Evolutionary conservation across 2,113 vertebrate genomes (phyloP).

Genomic region (Speoplatyrhinus poulsoni): DNA sequence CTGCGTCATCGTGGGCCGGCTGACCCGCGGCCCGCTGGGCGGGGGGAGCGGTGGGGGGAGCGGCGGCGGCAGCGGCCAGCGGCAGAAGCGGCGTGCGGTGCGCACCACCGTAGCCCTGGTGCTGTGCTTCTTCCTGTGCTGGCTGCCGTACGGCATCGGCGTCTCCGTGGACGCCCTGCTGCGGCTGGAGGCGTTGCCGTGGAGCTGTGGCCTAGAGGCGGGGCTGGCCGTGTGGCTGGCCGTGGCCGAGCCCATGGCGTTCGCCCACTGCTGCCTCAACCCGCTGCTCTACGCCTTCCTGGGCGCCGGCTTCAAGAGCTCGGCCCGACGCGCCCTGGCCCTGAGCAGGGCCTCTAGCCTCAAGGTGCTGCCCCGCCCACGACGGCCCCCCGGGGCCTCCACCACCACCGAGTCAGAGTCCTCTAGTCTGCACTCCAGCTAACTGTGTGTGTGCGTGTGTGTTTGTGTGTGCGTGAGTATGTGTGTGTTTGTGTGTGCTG

Average conservation of each 20-base stretch:
- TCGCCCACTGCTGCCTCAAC: constrained; percentile 97
- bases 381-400: constrained; percentile 88
- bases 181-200: constrained; percentile 82
- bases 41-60: too few relatives aligned
- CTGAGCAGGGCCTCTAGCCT: constrained; percentile 91
- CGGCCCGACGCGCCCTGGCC: constrained; percentile 89
- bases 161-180: constrained; percentile 90
- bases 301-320: constrained; percentile 95
- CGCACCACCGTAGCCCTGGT: constrained; percentile 94
- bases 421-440: constrained; percentile 98
- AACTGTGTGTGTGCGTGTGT: constrained; percentile 61
- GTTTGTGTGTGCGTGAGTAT: constrained; percentile 21
- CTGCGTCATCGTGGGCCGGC: constrained; percentile 91
- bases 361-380: constrained; percentile 84
- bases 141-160: constrained; percentile 90
- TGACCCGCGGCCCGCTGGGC: constrained; percentile 90
- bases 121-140: constrained; percentile 94
- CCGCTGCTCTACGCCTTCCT: constrained; percentile 97
- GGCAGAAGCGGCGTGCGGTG: constrained; percentile 93
- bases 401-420: constrained; percentile 97
- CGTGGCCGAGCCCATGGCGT: constrained; percentile 91
- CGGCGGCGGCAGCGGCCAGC: constrained; percentile 75
- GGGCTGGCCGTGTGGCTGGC: constrained; percentile 86
- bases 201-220: constrained; percentile 82
- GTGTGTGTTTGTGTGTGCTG: constrained; percentile 39